A percentile compares a stretch with the other conserved stretches of the same genome.
phyloP scores from a whole-genome alignment of 2,797 vertebrate genomes.

The Geotrypetes seraphini region DNA sequence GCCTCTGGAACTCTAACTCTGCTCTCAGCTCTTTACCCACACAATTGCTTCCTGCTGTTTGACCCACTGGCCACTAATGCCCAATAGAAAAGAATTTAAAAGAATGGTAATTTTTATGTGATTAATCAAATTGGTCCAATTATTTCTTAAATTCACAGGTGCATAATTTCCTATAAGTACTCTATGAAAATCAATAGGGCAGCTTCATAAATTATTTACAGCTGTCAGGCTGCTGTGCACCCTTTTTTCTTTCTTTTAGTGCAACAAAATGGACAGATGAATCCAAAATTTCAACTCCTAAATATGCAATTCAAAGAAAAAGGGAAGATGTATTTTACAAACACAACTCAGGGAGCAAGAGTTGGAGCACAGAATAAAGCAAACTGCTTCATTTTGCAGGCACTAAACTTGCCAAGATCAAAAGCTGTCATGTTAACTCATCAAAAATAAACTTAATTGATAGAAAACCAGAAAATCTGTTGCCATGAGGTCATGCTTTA shows the following conservation, averaged over 20 bases:
- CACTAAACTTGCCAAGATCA: too few species aligned
- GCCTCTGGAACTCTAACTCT: not conserved
- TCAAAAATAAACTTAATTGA: too few species aligned
- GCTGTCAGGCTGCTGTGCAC: conserved; percentile 16
- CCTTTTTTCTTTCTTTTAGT: conserved; percentile 15
- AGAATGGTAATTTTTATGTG: conserved; percentile 22
- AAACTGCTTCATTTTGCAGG: too few species aligned
- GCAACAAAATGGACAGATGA: conserved; percentile 3
- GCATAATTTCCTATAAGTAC: conserved; percentile 30
- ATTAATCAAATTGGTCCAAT: conserved; percentile 34
- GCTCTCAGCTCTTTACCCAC: not conserved
- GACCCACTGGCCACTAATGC: conserved; percentile 22
- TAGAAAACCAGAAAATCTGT: too few species aligned
- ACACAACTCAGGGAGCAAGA: not conserved
- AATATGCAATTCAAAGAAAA: conserved; percentile 4
- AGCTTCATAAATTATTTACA: conserved; percentile 32
- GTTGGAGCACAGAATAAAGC: not conserved
- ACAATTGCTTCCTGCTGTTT: not conserved
- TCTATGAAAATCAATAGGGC: conserved; percentile 31
- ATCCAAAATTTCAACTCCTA: conserved; percentile 4
- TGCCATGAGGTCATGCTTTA: too few species aligned
- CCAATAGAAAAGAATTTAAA: conserved; percentile 33
- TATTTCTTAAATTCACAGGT: conserved; percentile 25
- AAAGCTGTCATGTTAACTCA: too few species aligned
- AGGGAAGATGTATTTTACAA: not conserved